Conservation (phyloP, 2,113 vertebrate genomes). For the Zonotrichia leucophrys region DNA sequence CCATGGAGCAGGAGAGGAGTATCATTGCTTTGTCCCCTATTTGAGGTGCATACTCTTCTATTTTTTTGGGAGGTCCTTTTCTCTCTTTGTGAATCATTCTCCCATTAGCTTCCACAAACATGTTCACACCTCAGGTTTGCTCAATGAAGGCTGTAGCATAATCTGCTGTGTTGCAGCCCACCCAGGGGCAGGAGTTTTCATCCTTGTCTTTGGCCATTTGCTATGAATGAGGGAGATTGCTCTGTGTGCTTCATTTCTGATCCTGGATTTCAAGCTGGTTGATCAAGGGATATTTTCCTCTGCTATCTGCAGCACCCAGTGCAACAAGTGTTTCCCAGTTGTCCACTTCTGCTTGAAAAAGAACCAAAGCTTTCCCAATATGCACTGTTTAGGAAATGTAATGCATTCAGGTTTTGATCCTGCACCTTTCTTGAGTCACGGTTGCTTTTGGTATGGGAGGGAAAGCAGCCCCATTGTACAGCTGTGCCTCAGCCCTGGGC, state of each 20-base stretch:
- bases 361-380: not conserved
- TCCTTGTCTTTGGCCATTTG: not conserved
- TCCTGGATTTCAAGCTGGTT: not conserved
- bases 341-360: not conserved
- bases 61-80: not conserved
- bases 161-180: not conserved
- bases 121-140: not conserved
- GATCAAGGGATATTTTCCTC: not conserved
- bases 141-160: not conserved
- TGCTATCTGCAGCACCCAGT: accelerated
- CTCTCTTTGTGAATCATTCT: not conserved
- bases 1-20: not conserved
- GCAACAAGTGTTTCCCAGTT: not conserved
- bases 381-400: not conserved
- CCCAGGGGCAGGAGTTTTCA: not conserved
- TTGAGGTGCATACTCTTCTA: not conserved
- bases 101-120: not conserved
- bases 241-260: accelerated
- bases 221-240: not conserved
- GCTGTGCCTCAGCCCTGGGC: not conserved
- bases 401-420: not conserved
- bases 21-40: not conserved
- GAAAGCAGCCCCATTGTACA: not conserved
- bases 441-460: not conserved
- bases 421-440: not conserved